Base-by-base conservation (phyloP, 2,113 vertebrate species). In the Phaetusa simplex region DNA sequence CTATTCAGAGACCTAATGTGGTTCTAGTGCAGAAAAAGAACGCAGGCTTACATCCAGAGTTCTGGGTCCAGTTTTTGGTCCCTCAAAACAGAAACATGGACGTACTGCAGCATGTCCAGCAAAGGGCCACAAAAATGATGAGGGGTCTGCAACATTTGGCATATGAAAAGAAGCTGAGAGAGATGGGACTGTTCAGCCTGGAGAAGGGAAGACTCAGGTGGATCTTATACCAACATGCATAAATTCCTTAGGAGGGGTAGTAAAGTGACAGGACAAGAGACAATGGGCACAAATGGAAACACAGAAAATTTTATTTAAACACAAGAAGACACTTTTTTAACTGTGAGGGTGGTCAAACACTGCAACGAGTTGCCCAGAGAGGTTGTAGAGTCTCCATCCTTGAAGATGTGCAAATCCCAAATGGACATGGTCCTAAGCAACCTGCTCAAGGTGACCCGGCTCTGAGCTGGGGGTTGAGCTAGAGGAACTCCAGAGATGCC, bases 391-490 rank as follows among this genome's bases (percentile, higher is more conserved):
- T 45, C 5, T 55, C 19, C 10, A 20, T 38, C n/a, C 5, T 32
- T 40, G 36, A 88, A 77, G 43, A 64, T 34, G 2, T 5, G 64
- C 2, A 2, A 40, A 56, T 76, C 8, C 18, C 9, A 80, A 47
- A 72, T 8, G 11, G 27, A 5, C 6, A 17, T 6, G 6, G 7
- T 24, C 56, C 8, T 76, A 56, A 69, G 11, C 5, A 82, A 19
- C 9, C 11, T 59, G 5, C 14, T 67, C 30, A 55, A 72, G 7
- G 3, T 19, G 6, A 56, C 21, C 10, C 12, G 69, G 9, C 20
- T 66, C 11, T 52, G 23, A 61, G 3, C 1, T 29, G 12, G 3
- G 2, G 0, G 2, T 2, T 56, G 5, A 8, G 55, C 9, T 34
- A 50, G 14, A 69, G 5, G 5, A 87, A 24, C 2, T n/a, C 24